Evolutionary conservation across 2,113 vertebrate genomes (phyloP).

Genomic region (Rhizomys pruinosus): DNA sequence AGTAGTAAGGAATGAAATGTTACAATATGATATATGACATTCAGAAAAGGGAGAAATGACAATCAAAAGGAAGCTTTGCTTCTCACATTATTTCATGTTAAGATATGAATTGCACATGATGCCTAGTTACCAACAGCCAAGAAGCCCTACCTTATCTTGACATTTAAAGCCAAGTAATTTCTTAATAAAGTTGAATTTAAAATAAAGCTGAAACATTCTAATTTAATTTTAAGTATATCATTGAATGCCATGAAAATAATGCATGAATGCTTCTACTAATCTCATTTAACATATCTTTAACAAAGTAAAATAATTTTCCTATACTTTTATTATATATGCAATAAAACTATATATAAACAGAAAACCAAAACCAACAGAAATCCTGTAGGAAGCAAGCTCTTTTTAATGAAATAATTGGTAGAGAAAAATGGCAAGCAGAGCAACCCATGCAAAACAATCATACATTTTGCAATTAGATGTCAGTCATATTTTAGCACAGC

Average conservation of each 20-base stretch:
- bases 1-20: slow-evolving; percentile 70
- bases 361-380: slow-evolving; percentile 76
- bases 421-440: slow-evolving; percentile 82
- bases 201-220: slow-evolving; percentile 61
- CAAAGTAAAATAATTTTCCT: slow-evolving; percentile 56
- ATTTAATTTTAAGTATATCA: slow-evolving; percentile 58
- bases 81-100: slow-evolving; percentile 86
- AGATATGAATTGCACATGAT: slow-evolving; percentile 67
- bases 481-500: slow-evolving; percentile 80
- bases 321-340: slow-evolving; percentile 65
- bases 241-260: slow-evolving; percentile 54
- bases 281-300: slow-evolving; percentile 42
- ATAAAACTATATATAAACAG: slow-evolving; percentile 49
- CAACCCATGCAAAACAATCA: slow-evolving; percentile 83
- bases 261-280: slow-evolving; percentile 47
- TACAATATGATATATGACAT: slow-evolving; percentile 68
- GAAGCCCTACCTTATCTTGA: slow-evolving; percentile 57
- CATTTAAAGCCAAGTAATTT: slow-evolving; percentile 48
- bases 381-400: slow-evolving; percentile 88
- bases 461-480: slow-evolving; percentile 80
- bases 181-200: slow-evolving; percentile 53
- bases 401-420: slow-evolving; percentile 79
- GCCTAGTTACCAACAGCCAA: slow-evolving; percentile 49
- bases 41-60: slow-evolving; percentile 71
- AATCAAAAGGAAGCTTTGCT: slow-evolving; percentile 84